Evolutionary conservation across 2,888 invertebrate genomes (phyloP).

Genomic region (Hyposoter didymator): DNA sequence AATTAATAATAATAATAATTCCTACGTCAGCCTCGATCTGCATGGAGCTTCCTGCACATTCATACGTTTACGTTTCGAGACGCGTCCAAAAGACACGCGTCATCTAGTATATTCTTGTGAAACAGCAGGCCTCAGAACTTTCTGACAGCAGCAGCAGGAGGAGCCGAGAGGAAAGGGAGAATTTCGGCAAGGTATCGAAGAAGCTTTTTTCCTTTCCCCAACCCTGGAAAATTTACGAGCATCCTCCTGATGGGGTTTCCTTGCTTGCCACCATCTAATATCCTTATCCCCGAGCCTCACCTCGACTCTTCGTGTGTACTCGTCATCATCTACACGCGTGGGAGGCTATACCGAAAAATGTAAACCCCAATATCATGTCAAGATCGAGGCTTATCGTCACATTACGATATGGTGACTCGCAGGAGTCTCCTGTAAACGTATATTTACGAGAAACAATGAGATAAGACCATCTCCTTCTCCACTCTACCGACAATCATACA

Average conservation of each 20-base stretch:
- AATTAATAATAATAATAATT: neutral
- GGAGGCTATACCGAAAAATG: slow-evolving; percentile 12
- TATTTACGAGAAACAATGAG: slow-evolving; percentile 23
- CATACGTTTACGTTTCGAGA: slow-evolving; percentile 14
- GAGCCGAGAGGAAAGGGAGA: slow-evolving; percentile 68
- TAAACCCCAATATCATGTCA: slow-evolving; percentile 28
- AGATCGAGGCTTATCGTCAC: slow-evolving; percentile 24
- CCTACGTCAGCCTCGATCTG: neutral
- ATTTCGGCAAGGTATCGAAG: slow-evolving; percentile 77
- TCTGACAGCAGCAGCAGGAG: slow-evolving; percentile 30
- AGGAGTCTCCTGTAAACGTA: neutral
- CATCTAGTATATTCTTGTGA: slow-evolving; percentile 80
- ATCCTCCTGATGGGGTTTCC: slow-evolving; percentile 82
- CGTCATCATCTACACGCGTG: slow-evolving; percentile 44
- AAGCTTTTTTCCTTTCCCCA: slow-evolving; percentile 44
- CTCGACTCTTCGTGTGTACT: slow-evolving; percentile 71
- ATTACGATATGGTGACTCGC: slow-evolving; percentile 19
- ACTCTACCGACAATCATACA: neutral
- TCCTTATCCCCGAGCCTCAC: slow-evolving; percentile 76
- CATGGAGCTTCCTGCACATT: slow-evolving; percentile 1
- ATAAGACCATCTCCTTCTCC: neutral
- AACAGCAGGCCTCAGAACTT: slow-evolving; percentile 73
- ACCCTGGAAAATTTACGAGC: slow-evolving; percentile 80
- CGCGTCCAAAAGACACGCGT: slow-evolving; percentile 74
- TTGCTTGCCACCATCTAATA: slow-evolving; percentile 81